Conservation (phyloP, 2,888 invertebrate species). For the Anticlea derivata region DNA sequence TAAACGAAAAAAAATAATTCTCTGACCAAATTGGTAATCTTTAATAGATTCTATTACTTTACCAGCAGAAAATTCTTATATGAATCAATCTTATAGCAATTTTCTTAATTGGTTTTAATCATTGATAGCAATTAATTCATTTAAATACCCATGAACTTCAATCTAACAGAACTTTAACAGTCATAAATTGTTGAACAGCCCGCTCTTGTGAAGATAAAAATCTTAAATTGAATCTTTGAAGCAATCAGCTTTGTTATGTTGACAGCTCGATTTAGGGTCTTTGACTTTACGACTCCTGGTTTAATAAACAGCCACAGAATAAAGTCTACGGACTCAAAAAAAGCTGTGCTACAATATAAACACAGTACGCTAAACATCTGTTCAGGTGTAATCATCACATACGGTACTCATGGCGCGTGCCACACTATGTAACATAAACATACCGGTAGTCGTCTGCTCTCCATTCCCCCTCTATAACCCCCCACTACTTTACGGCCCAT, state of each 20-base stretch:
- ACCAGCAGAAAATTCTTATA: neutral
- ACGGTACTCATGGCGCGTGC: constrained; percentile 65
- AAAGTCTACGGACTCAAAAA: too few species aligned
- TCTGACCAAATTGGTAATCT: too few species aligned
- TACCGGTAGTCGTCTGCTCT: constrained; percentile 43
- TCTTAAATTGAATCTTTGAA: constrained; percentile 19
- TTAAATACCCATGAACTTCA: constrained; percentile 12
- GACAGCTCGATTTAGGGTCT: constrained; percentile 22
- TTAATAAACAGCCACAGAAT: constrained; percentile 18
- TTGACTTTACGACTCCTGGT: constrained; percentile 14
- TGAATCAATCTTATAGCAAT: constrained; percentile 16
- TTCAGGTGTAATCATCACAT: constrained; percentile 59
- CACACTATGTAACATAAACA: constrained; percentile 63
- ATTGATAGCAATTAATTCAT: constrained; percentile 22
- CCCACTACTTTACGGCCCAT: constrained; percentile 43
- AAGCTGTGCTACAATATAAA: constrained; percentile 42
- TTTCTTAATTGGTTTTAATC: constrained; percentile 20
- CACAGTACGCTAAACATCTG: constrained; percentile 58
- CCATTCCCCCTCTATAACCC: constrained; percentile 55
- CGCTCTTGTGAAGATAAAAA: constrained; percentile 15
- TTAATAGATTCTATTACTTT: neutral
- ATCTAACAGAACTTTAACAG: neutral
- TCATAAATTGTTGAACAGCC: constrained; percentile 9
- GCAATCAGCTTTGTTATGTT: constrained; percentile 7
- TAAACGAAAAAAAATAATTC: too few species aligned